A percentile compares a stretch with the other conserved stretches of the same genome.
These are phyloP conservation scores for Cliona cf. orientalis DNA, from an alignment of 37 sponge, comb jelly and placozoan species.

Conservation along the genomic window DNA sequence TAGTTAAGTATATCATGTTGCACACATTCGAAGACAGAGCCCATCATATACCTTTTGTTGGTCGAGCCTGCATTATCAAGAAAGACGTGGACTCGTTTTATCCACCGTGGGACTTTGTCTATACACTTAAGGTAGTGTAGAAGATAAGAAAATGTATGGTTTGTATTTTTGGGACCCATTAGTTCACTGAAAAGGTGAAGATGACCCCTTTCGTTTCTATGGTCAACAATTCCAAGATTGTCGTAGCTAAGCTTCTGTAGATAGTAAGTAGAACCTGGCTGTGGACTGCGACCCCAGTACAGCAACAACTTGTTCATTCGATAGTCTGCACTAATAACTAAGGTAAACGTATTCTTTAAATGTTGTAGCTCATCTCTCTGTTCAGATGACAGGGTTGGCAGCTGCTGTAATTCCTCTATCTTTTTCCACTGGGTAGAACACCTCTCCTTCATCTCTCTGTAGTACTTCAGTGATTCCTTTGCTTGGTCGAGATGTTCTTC, in stretches of 20 bases:
- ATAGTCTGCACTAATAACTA: constrained; percentile 44
- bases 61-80: constrained; percentile 42
- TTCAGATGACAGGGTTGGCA: neutral
- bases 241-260: constrained; percentile 32
- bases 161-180: neutral
- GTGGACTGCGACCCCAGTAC: constrained; percentile 34
- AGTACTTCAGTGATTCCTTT: constrained; percentile 30
- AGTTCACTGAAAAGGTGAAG: constrained; percentile 18
- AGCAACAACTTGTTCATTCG: constrained; percentile 42
- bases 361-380: neutral
- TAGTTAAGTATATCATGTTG: neutral
- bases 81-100: constrained; percentile 19
- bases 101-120: constrained; percentile 2
- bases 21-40: constrained; percentile 21
- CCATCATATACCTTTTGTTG: constrained; percentile 24
- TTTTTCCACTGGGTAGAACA: constrained; percentile 38
- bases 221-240: constrained; percentile 32
- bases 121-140: constrained; percentile 5
- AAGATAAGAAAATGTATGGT: constrained; percentile 7
- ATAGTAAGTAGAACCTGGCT: constrained; percentile 49
- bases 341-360: constrained; percentile 10
- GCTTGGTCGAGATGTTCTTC: constrained; percentile 24
- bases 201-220: neutral
- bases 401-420: neutral
- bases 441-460: constrained; percentile 23